Evolutionary conservation across 2,113 vertebrate species (phyloP).

Genomic region (Martes martes): DNA sequence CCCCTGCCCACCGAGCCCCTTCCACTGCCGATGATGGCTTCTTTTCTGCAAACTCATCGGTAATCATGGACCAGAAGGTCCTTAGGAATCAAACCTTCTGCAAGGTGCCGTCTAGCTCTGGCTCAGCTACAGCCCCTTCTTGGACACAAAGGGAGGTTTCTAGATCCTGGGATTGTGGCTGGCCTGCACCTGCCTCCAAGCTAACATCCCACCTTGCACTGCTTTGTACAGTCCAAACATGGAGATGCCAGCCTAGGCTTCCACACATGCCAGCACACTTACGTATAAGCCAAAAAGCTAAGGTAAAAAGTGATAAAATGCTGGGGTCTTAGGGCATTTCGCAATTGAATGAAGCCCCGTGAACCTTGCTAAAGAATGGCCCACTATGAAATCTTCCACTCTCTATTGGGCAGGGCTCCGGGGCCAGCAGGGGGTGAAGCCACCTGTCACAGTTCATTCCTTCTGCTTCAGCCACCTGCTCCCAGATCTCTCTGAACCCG

Average conservation of each 20-base stretch:
- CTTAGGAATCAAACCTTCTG: constrained; percentile 2
- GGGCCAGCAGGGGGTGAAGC: background rate
- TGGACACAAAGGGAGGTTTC: background rate
- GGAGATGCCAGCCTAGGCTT: background rate
- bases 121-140: background rate
- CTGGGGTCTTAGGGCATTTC: background rate
- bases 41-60: constrained; percentile 33
- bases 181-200: background rate
- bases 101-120: background rate
- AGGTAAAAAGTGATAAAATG: background rate
- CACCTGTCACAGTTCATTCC: background rate
- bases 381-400: background rate
- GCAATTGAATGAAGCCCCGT: background rate
- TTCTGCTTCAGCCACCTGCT: background rate
- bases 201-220: background rate
- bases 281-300: background rate
- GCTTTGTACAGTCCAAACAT: background rate
- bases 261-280: background rate
- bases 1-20: background rate
- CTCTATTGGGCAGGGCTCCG: background rate
- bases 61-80: background rate
- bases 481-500: background rate
- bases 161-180: background rate
- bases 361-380: background rate
- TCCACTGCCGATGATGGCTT: background rate